Evolutionary conservation across 2,888 invertebrate genomes (phyloP).

Genomic region (Mimumesa dahlbomi): DNA sequence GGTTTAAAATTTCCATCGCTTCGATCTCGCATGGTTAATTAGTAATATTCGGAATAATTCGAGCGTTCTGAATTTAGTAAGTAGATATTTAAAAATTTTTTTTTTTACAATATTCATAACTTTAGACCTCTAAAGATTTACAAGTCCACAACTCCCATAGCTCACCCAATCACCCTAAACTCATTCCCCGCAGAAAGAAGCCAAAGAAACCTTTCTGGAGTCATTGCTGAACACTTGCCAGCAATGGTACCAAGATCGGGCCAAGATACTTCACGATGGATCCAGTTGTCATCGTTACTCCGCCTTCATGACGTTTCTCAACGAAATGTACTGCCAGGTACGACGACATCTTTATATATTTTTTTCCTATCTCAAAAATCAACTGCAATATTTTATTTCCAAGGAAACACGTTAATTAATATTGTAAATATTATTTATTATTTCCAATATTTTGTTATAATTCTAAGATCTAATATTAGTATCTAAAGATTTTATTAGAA

Average conservation of each 20-base stretch:
- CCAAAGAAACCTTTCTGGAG: constrained; percentile 93
- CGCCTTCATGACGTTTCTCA: constrained; percentile 93
- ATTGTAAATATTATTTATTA: too few species aligned
- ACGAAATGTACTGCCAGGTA: constrained; percentile 92
- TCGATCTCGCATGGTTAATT: too few species aligned
- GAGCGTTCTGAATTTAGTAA: too few species aligned
- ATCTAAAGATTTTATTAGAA: too few species aligned
- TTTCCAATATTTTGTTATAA: too few species aligned
- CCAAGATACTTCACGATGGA: constrained; percentile 82
- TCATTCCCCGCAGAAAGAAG: constrained; percentile 84
- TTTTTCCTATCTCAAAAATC: not conserved
- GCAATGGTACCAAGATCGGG: constrained; percentile 93
- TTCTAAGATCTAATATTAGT: too few species aligned
- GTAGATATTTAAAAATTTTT: too few species aligned
- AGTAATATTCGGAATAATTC: too few species aligned
- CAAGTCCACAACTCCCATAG: not conserved
- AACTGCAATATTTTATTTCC: not conserved
- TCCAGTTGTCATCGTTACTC: constrained; percentile 72
- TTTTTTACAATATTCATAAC: too few species aligned
- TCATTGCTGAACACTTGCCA: constrained; percentile 93
- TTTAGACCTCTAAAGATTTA: too few species aligned
- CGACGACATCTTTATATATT: not conserved
- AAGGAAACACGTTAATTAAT: too few species aligned
- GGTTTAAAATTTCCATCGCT: too few species aligned
- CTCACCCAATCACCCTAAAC: not conserved